Conservation (phyloP, 2,888 invertebrate genomes). For the Acleris emargana region DNA sequence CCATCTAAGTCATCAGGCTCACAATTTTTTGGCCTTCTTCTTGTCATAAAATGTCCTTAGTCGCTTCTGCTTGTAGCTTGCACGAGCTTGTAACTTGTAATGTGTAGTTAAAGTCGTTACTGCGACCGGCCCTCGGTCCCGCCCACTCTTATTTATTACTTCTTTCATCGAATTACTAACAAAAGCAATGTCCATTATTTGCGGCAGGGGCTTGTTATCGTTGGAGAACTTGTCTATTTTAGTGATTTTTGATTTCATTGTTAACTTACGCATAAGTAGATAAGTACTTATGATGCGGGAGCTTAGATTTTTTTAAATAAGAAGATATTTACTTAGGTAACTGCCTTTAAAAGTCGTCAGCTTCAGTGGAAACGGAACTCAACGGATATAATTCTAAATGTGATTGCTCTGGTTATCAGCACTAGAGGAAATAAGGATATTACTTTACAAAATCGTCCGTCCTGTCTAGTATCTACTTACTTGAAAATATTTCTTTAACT, state of each 20-base stretch:
- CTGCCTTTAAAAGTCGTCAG: too few relatives aligned
- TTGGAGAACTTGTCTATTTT: slow-evolving; percentile 1
- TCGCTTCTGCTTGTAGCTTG: neutral
- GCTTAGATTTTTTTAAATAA: too few relatives aligned
- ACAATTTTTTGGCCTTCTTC: neutral
- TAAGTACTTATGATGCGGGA: too few relatives aligned
- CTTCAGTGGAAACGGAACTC: too few relatives aligned
- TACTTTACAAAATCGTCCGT: too few relatives aligned
- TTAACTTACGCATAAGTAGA: neutral
- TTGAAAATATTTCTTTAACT: too few relatives aligned
- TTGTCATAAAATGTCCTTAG: neutral
- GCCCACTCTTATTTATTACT: slow-evolving; percentile 33
- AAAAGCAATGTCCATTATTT: slow-evolving; percentile 1
- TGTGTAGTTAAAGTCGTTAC: slow-evolving; percentile 4
- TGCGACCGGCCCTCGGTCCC: neutral
- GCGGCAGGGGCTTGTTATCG: neutral
- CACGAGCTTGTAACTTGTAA: neutral
- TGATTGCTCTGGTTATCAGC: too few relatives aligned
- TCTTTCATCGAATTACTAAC: slow-evolving; percentile 30
- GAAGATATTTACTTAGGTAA: too few relatives aligned
- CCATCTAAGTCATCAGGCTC: too few relatives aligned
- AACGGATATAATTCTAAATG: too few relatives aligned
- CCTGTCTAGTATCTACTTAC: too few relatives aligned
- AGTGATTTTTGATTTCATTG: slow-evolving; percentile 7
- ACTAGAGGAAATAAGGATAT: too few relatives aligned